Conservation (phyloP, 2,113 vertebrate species). For the Paratilapia polleni region DNA sequence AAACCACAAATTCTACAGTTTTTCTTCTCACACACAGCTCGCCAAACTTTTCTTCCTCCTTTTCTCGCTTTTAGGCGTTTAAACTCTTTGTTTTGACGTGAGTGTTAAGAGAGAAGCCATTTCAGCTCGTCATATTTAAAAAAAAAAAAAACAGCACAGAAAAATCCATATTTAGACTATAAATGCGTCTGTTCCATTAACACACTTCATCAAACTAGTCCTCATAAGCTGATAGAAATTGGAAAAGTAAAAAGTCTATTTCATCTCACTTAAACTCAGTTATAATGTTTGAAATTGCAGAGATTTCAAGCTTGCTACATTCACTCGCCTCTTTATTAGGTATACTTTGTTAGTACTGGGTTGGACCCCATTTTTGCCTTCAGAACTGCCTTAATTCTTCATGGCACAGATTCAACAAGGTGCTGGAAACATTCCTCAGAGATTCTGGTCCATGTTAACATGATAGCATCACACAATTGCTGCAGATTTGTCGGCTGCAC, state of each 20-base stretch:
- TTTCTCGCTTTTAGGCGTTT: background rate
- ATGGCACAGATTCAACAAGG: background rate
- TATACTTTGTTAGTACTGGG: too few species aligned
- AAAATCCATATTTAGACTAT: background rate
- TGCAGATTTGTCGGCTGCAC: too few species aligned
- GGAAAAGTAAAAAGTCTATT: background rate
- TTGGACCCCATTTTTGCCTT: too few species aligned
- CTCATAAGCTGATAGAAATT: background rate
- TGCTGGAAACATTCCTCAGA: accelerated
- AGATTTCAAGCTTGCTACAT: background rate
- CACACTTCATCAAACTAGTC: background rate
- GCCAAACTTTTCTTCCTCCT: background rate
- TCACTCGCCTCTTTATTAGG: background rate
- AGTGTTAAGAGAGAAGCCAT: background rate
- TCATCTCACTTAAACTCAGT: background rate
- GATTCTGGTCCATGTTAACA: background rate
- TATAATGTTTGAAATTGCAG: background rate
- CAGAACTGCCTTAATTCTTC: accelerated
- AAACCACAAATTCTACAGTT: background rate
- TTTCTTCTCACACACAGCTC: background rate
- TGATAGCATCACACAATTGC: background rate
- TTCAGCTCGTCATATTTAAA: background rate
- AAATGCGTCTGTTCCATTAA: background rate
- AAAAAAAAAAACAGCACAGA: accelerated
- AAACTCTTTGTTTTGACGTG: background rate